Evolutionary conservation across 2,797 vertebrate species (phyloP).

Genomic region (Danio aesculapii): DNA sequence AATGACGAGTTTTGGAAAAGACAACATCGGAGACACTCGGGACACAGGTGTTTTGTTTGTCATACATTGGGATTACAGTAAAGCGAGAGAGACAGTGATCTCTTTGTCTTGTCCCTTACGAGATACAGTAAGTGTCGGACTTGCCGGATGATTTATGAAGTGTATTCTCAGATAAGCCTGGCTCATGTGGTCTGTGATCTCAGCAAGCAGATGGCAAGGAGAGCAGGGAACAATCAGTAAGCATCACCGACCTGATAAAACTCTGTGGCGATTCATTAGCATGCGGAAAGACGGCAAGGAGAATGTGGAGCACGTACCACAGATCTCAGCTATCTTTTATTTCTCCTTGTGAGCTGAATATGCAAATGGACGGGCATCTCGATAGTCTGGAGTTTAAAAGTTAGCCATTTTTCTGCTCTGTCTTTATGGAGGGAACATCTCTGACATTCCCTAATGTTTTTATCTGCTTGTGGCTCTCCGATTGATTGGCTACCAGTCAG

Average conservation of each 20-base stretch:
- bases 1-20: constrained; percentile 6
- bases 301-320: constrained; percentile 8
- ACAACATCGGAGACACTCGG: constrained; percentile 13
- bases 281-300: constrained; percentile 30
- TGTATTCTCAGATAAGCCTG: constrained; percentile 51
- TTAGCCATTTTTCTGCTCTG: not conserved
- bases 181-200: constrained; percentile 49
- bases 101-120: constrained; percentile 4
- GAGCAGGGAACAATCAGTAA: constrained; percentile 41
- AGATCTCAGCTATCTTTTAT: constrained; percentile 25
- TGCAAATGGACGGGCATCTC: not conserved
- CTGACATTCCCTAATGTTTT: constrained; percentile 63
- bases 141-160: constrained; percentile 49
- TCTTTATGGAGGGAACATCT: constrained; percentile 2
- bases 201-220: constrained; percentile 47
- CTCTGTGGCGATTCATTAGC: constrained; percentile 45
- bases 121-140: constrained; percentile 22
- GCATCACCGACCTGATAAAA: constrained; percentile 52
- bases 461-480: too few relatives aligned
- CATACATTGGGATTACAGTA: constrained; percentile 1
- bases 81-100: constrained; percentile 19
- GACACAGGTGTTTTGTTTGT: constrained; percentile 35
- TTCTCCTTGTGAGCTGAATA: constrained; percentile 22
- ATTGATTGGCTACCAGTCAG: too few relatives aligned
- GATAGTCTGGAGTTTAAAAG: not conserved